Conservation (phyloP, 2,888 invertebrate species). For the Erebia palarica region DNA sequence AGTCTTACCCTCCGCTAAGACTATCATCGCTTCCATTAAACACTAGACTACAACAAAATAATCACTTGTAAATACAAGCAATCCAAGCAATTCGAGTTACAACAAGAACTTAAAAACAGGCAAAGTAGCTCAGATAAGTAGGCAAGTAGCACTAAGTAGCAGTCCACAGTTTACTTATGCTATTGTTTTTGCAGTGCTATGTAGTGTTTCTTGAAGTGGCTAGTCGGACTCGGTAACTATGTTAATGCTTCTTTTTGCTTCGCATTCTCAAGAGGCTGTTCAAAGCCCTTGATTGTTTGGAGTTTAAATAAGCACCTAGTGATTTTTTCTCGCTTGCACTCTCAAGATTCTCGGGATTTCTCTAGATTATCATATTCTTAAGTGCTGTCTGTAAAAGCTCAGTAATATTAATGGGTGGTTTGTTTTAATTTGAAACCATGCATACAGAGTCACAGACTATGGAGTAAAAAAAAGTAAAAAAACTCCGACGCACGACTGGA, state of each 20-base stretch:
- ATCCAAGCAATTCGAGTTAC: constrained; percentile 31
- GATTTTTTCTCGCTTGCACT: constrained; percentile 23
- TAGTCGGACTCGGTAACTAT: constrained; percentile 52
- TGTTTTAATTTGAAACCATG: not conserved
- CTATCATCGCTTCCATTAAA: no score
- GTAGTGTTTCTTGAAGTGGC: constrained; percentile 63
- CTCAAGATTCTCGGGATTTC: constrained; percentile 23
- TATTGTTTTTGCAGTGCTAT: constrained; percentile 70
- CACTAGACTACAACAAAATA: not conserved
- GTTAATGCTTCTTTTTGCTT: constrained; percentile 43
- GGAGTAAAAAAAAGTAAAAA: not conserved
- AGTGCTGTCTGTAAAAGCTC: constrained; percentile 18
- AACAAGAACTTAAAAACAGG: constrained; percentile 40
- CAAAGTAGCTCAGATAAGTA: constrained; percentile 47
- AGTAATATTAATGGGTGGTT: constrained; percentile 9
- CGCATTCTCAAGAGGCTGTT: constrained; percentile 36
- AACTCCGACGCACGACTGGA: no score
- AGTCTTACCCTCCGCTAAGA: no score
- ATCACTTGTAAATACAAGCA: constrained; percentile 12
- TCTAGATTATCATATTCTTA: constrained; percentile 17
- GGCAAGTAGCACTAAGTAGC: constrained; percentile 47
- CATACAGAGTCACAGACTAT: not conserved
- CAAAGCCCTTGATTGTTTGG: constrained; percentile 37
- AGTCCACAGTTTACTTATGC: constrained; percentile 51
- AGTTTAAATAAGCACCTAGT: constrained; percentile 32